Evolutionary conservation across 2,113 vertebrate genomes (phyloP).

Genomic region (Seriola quinqueradiata): DNA sequence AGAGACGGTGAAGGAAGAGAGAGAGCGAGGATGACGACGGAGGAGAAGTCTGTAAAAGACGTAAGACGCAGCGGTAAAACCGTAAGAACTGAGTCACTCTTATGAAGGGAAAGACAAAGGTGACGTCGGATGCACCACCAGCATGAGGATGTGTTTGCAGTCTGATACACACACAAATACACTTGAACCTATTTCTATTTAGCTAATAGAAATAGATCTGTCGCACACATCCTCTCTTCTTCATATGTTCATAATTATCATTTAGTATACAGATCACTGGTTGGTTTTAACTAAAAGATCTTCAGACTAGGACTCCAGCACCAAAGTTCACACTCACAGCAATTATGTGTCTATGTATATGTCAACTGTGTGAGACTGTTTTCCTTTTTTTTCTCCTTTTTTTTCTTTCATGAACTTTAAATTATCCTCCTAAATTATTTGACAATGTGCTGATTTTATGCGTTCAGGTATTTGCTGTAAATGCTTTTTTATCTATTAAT

Average conservation of each 20-base stretch:
- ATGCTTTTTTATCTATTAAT: slow-evolving; percentile 73
- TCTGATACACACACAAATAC: neutral
- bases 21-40: slow-evolving; percentile 9
- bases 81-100: slow-evolving; percentile 71
- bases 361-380: slow-evolving; percentile 19
- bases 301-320: slow-evolving; percentile 22
- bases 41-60: slow-evolving; percentile 33
- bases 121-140: slow-evolving; percentile 45
- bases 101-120: slow-evolving; percentile 34
- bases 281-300: neutral
- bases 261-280: slow-evolving; percentile 9
- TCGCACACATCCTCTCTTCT: slow-evolving; percentile 2
- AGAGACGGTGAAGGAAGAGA: slow-evolving; percentile 38
- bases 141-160: slow-evolving; percentile 40
- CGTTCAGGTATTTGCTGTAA: slow-evolving; percentile 62
- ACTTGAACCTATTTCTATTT: slow-evolving; percentile 13
- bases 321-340: slow-evolving; percentile 30
- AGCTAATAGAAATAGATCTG: slow-evolving; percentile 14
- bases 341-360: neutral
- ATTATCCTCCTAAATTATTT: slow-evolving; percentile 57
- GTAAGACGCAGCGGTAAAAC: slow-evolving; percentile 25
- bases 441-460: slow-evolving; percentile 46
- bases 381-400: neutral
- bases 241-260: neutral
- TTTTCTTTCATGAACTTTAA: slow-evolving; percentile 33